These are phyloP conservation scores for Pelochelys cantorii DNA, from an alignment of 2,797 vertebrate species.

Conservation along the genomic window DNA sequence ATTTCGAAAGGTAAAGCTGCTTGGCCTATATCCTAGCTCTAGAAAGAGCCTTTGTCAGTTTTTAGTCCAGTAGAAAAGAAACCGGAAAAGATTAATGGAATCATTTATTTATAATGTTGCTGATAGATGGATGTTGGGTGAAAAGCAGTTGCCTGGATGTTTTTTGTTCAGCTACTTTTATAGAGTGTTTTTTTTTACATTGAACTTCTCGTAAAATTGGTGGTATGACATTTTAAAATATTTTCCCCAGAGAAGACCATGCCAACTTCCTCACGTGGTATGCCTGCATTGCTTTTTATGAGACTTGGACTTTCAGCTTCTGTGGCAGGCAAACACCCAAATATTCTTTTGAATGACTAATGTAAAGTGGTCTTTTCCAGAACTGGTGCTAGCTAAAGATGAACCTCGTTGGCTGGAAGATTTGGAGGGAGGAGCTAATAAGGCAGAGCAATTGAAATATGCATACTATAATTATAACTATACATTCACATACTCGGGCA, in stretches of 20 bases:
- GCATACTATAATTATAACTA: too few species aligned
- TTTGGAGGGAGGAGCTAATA: neutral
- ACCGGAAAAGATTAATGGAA: slow-evolving; percentile 51
- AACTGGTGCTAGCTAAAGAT: slow-evolving; percentile 40
- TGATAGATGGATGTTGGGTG: slow-evolving; percentile 22
- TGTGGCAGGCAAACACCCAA: slow-evolving; percentile 17
- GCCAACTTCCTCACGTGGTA: slow-evolving; percentile 49
- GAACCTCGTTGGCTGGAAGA: neutral
- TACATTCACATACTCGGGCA: too few species aligned
- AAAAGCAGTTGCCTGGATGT: slow-evolving; percentile 17
- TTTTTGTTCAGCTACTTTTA: slow-evolving; percentile 46
- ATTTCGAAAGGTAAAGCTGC: slow-evolving; percentile 38
- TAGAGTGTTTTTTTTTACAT: slow-evolving; percentile 14
- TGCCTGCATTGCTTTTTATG: neutral
- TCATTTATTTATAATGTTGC: slow-evolving; percentile 52
- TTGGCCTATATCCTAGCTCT: slow-evolving; percentile 52
- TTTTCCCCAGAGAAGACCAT: slow-evolving; percentile 46
- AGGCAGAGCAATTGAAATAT: neutral
- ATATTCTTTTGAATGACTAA: slow-evolving; percentile 25
- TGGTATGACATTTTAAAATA: slow-evolving; percentile 55
- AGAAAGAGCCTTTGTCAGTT: slow-evolving; percentile 29
- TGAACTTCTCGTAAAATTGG: slow-evolving; percentile 56
- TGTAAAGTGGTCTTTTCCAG: slow-evolving; percentile 52
- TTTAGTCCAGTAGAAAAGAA: slow-evolving; percentile 51
- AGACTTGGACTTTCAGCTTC: slow-evolving; percentile 43